A percentile compares a stretch with the other conserved stretches of the same genome.
Conservation (phyloP, 2,113 vertebrate genomes). For the Chinchilla lanigera region DNA sequence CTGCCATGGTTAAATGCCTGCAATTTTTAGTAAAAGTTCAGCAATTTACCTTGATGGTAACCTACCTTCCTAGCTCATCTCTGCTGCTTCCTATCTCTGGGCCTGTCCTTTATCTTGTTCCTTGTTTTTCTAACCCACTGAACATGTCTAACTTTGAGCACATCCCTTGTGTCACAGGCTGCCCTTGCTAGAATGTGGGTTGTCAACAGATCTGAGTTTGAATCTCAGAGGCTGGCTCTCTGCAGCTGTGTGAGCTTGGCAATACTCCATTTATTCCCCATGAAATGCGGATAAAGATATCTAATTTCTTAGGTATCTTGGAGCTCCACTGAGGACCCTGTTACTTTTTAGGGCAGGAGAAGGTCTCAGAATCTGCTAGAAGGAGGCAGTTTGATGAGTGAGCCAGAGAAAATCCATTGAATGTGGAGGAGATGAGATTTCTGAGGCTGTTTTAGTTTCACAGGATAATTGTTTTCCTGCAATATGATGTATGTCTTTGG, state of each 20-base stretch:
- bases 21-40: neutral
- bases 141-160: neutral
- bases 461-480: neutral
- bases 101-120: neutral
- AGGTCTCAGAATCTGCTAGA: neutral
- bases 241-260: neutral
- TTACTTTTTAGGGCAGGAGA: neutral
- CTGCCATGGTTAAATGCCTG: neutral
- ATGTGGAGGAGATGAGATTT: neutral
- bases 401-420: neutral
- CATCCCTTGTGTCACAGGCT: neutral
- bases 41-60: neutral
- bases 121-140: neutral
- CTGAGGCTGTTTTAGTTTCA: conserved; percentile 31
- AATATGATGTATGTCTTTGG: neutral
- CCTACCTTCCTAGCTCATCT: neutral
- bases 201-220: neutral
- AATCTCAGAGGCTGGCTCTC: neutral
- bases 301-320: neutral
- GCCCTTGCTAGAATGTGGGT: neutral
- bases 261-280: neutral
- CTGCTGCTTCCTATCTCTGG: neutral
- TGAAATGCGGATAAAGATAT: neutral
- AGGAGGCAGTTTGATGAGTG: neutral
- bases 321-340: neutral